phyloP scores from a whole-genome alignment of 2,113 vertebrate species.

The Rhabdomys dilectus region DNA sequence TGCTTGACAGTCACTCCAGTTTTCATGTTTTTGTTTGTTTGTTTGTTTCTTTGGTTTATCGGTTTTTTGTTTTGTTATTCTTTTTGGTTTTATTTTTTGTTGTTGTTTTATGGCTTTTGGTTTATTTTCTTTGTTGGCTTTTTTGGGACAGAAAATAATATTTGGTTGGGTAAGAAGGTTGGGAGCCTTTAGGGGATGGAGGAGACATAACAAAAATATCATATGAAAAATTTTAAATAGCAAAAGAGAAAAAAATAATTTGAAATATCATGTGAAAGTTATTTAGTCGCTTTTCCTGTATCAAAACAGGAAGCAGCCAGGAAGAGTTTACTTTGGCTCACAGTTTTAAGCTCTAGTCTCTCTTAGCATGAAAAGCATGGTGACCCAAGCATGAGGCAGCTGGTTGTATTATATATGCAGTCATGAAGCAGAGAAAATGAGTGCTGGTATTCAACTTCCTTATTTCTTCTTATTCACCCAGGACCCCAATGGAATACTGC shows the following conservation, averaged over 20 bases:
- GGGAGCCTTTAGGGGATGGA: background rate
- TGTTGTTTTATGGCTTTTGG: background rate
- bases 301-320: background rate
- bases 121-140: background rate
- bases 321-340: background rate
- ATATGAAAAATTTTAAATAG: background rate
- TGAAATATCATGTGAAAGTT: background rate
- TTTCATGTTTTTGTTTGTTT: background rate
- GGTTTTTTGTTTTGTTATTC: background rate
- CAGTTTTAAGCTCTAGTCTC: background rate
- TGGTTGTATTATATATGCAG: background rate
- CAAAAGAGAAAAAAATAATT: background rate
- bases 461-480: background rate
- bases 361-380: background rate
- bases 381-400: background rate
- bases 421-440: background rate
- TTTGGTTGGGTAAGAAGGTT: background rate
- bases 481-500: too few relatives aligned
- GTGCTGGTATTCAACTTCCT: background rate
- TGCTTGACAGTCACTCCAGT: too few relatives aligned
- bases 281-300: background rate
- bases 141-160: background rate
- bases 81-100: background rate
- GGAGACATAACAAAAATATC: background rate
- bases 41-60: too few relatives aligned